Evolutionary conservation across 2,888 invertebrate species (phyloP).

Genomic region (Netelia inedita): DNA sequence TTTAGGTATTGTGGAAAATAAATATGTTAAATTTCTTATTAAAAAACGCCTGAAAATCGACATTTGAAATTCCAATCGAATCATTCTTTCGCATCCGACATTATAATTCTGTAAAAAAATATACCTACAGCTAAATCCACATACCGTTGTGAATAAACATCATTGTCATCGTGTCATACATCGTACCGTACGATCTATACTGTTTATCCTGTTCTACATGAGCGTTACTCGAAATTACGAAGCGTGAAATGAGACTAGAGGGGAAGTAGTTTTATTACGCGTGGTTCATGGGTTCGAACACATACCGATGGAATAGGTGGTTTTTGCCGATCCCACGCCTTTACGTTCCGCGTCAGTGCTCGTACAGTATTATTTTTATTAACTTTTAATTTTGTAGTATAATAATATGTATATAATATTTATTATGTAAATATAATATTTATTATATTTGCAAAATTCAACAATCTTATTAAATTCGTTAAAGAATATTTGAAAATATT

Average conservation of each 20-base stretch:
- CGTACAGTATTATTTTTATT: not conserved
- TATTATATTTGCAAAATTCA: not conserved
- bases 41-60: too few relatives aligned
- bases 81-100: not conserved
- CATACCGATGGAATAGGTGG: conserved; percentile 41
- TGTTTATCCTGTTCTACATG: conserved; percentile 39
- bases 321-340: conserved; percentile 58
- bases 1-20: too few relatives aligned
- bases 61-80: too few relatives aligned
- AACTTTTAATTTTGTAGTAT: conserved; percentile 6
- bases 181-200: conserved; percentile 13
- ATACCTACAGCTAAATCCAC: not conserved
- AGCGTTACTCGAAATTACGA: conserved; percentile 74
- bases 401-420: conserved; percentile 29
- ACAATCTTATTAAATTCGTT: too few relatives aligned
- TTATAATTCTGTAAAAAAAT: not conserved
- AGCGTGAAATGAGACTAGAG: conserved; percentile 75
- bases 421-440: conserved; percentile 18
- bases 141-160: conserved; percentile 14
- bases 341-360: conserved; percentile 42
- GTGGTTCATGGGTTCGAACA: conserved; percentile 32
- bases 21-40: too few relatives aligned
- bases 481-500: too few relatives aligned
- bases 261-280: conserved; percentile 73
- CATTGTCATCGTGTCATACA: conserved; percentile 27